phyloP scores from a whole-genome alignment of 2,113 vertebrate genomes.

The Empidonax traillii region DNA sequence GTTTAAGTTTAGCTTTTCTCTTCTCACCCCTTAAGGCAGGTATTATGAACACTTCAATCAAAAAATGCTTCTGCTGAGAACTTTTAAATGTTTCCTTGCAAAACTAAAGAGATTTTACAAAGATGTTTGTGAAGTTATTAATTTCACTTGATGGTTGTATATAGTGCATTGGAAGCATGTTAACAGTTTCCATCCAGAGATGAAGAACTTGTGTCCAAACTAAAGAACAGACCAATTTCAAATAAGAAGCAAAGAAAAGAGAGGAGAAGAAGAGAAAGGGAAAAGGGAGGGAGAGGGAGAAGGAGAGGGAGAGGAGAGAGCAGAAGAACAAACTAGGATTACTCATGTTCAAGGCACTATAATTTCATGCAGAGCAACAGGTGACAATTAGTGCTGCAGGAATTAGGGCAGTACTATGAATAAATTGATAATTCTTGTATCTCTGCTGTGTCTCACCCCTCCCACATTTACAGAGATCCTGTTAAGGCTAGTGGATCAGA shows the following conservation, averaged over 20 bases:
- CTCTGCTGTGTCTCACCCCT: neutral
- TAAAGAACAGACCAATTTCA: neutral
- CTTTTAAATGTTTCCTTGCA: neutral
- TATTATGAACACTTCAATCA: neutral
- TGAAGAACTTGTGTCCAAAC: neutral
- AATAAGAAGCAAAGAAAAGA: neutral
- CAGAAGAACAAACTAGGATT: neutral
- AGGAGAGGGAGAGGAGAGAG: neutral
- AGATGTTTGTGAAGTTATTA: neutral
- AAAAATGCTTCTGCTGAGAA: neutral
- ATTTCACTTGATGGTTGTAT: neutral
- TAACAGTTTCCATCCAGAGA: neutral
- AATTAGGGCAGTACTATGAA: slow-evolving; percentile 3
- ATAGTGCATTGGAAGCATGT: neutral
- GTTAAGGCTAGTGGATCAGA: neutral
- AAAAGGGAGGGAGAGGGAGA: fast-evolving
- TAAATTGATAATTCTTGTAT: neutral
- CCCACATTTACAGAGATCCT: neutral
- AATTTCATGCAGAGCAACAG: neutral
- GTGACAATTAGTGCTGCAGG: neutral
- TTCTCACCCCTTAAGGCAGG: neutral
- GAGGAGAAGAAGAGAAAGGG: too few species aligned
- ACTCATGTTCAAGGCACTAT: neutral
- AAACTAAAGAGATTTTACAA: neutral
- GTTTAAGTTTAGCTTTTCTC: neutral